Evolutionary conservation across 2,888 invertebrate species (phyloP), one percentile per base, ranked within the genome.

Genomic region (Acrobasis suavella): DNA sequence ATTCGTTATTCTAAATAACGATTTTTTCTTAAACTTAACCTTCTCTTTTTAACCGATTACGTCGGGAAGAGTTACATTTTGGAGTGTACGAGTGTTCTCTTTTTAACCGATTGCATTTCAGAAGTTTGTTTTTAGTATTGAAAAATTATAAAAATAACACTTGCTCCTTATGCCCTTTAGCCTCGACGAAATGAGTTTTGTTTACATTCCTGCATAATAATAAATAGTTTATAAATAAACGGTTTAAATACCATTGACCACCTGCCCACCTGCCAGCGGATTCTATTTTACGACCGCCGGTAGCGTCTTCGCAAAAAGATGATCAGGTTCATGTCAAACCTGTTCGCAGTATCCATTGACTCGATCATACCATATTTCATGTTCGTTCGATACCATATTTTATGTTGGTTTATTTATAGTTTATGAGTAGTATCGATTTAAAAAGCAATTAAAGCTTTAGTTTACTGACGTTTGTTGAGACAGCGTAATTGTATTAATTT

Each of bases 221-320:
- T 32, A 32, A 32, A 32, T 32, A 32, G 32, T 0, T 63, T 63
- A 1, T 63, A 62, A 5, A 76, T 32, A 75, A 16, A 39, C n/a
- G 22, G n/a, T 50, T 50, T 50, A 49, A 37, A 58, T 58, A 58
- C 32, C 56, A 51, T 42, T 62, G 62, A 58, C 56, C 56, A 56
- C 17, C 56, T 56, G 56, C 22, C 46, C 46, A 32, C 32, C 32
- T 32, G 55, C 55, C 15, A 16, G 46, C 56, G 39, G 42, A 56
- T 22, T 42, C 42, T 42, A 17, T 17, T 56, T 56, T 2, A 46
- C 15, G 15, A 56, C 46, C 56, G 14, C 56, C 56, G 22, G 56
- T 56, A 56, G 39, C 56, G 56, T 56, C 56, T 56, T 56, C 56
- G 17, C 7, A 56, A 56, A 56, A 56, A 56, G 42, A 22, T 38